Evolutionary conservation across 2,113 vertebrate species (phyloP).

Genomic region (Aythya baeri): DNA sequence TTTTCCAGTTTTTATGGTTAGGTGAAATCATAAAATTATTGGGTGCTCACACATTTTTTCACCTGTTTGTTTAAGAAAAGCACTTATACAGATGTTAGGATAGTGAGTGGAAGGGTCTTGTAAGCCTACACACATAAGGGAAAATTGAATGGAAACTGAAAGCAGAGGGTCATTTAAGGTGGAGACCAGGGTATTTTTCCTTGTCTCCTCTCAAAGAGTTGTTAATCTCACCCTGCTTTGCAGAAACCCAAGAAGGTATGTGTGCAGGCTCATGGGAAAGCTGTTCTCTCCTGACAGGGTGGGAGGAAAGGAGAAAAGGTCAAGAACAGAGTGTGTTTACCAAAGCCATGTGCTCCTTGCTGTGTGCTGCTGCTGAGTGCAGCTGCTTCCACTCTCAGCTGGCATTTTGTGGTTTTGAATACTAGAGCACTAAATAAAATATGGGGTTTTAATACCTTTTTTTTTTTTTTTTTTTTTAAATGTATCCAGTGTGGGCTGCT

Average conservation of each 20-base stretch:
- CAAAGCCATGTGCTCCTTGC: slow-evolving; percentile 37
- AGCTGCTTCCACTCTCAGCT: slow-evolving; percentile 57
- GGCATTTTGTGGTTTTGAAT: slow-evolving; percentile 55
- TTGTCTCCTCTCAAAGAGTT: background rate
- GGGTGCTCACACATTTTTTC: background rate
- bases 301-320: slow-evolving; percentile 62
- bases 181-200: background rate
- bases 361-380: background rate
- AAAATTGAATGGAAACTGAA: slow-evolving; percentile 1
- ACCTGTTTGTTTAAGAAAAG: background rate
- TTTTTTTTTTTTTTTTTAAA: background rate
- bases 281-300: slow-evolving; percentile 34
- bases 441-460: background rate
- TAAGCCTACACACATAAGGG: background rate
- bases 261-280: slow-evolving; percentile 48
- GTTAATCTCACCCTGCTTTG: background rate
- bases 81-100: background rate
- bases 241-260: slow-evolving; percentile 40
- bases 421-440: slow-evolving; percentile 48
- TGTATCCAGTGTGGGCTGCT: slow-evolving; percentile 31
- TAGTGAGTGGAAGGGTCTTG: background rate
- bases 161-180: slow-evolving; percentile 38
- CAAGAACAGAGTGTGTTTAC: slow-evolving; percentile 54
- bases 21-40: rapidly evolving
- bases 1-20: background rate